These are phyloP conservation scores for Daktulosphaira vitifoliae DNA, from an alignment of 1,140 invertebrate species.

Conservation along the genomic window DNA sequence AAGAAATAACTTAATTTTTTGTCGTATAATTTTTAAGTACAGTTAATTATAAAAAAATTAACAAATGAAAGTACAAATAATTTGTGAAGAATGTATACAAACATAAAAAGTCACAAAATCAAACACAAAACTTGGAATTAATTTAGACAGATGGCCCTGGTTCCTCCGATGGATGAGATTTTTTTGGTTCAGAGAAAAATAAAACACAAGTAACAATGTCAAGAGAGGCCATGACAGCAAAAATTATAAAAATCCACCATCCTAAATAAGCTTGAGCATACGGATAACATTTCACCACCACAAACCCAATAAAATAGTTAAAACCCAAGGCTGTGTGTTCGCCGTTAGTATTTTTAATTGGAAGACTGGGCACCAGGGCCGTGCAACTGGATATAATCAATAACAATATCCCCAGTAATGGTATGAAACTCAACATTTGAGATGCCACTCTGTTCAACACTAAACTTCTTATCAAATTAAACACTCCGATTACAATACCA, in stretches of 20 bases:
- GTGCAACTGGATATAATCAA: background rate
- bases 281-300: constrained; percentile 8
- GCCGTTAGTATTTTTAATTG: background rate
- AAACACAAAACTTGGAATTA: too few relatives aligned
- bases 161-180: background rate
- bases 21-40: too few relatives aligned
- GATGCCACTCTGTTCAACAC: constrained; percentile 9
- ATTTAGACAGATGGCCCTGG: background rate
- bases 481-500: background rate
- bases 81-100: too few relatives aligned
- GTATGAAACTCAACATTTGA: constrained; percentile 13
- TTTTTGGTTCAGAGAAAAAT: constrained; percentile 3
- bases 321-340: constrained; percentile 14
- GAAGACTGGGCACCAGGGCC: background rate
- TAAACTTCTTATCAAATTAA: background rate
- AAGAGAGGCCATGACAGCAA: background rate
- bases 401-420: background rate
- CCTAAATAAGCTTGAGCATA: constrained; percentile 1
- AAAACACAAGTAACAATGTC: background rate
- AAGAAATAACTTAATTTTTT: too few relatives aligned
- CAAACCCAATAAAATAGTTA: background rate
- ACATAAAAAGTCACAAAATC: too few relatives aligned
- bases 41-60: too few relatives aligned
- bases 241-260: constrained; percentile 11
- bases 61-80: too few relatives aligned